Conservation (phyloP, 64 coral and sea anemone species). For the Pachyseris speciosa region DNA sequence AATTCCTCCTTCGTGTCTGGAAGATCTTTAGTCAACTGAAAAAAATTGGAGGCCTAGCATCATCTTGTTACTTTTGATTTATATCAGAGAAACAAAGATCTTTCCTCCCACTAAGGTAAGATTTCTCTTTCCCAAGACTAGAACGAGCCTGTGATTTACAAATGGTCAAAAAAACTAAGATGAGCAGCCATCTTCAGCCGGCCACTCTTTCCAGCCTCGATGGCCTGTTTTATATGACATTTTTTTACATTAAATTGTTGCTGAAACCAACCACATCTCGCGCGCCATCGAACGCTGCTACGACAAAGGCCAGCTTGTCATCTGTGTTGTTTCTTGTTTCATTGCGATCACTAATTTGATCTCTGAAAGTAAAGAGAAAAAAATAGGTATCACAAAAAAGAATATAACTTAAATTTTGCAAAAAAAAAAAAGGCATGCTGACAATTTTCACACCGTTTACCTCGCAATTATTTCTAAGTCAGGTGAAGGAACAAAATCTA, state of each 20-base stretch:
- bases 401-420: background rate
- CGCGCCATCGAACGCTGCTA: conserved; percentile 23
- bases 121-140: background rate
- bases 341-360: conserved; percentile 10
- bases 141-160: background rate
- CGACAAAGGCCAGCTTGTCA: conserved; percentile 13
- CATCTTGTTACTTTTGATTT: background rate
- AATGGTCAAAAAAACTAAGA: too few relatives aligned
- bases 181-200: too few relatives aligned
- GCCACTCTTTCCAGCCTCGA: too few relatives aligned
- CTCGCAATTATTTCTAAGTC: conserved; percentile 9
- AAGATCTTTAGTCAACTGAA: conserved; percentile 13
- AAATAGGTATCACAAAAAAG: background rate
- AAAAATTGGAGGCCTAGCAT: background rate
- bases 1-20: conserved; percentile 26
- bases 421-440: too few relatives aligned
- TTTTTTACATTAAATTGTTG: background rate
- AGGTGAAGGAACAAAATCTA: conserved; percentile 32
- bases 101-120: background rate
- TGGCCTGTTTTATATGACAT: too few relatives aligned
- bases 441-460: background rate
- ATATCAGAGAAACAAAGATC: background rate
- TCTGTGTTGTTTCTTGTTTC: conserved; percentile 8
- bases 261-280: conserved; percentile 8
- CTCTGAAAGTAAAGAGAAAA: background rate